Base-by-base conservation (phyloP, 2,113 vertebrate genomes). In the Taurulus bubalis region DNA sequence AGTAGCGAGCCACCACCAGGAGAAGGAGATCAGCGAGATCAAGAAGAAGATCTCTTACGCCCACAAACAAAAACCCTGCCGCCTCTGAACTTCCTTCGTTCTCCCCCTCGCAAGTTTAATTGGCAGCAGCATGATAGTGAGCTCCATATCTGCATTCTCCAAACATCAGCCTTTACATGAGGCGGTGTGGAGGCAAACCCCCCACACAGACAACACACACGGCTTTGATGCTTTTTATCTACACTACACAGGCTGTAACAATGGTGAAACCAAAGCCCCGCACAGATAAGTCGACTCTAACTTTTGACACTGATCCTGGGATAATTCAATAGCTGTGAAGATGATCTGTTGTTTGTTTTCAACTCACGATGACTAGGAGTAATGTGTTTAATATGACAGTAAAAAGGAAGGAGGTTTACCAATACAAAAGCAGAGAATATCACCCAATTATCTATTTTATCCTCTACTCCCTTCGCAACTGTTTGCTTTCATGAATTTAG, bases 11-110 rank as follows among this genome's bases (percentile, higher is more conserved):
- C 80, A 76, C 87, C 89, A 82, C 80, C 71, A 83, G 89, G 85
- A 91, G 88, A 78, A 86, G 82, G 58, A 91, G 91, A 94, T 93
- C 89, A 85, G 89, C 26, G 47, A 90, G 92, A 94, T 93, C 91
- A 91, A 92, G 83, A 82, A 79, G 14, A 34, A 84, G 87, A 88
- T 91, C 86, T 91, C 85, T 85, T 90, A 87, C 91, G 71, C 92
- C 92, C 92, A 94, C 91, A 38, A 76, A 90, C 78, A 82, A 78
- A 78, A 91, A 45, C 80, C 84, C 81, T 70, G 78, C 75, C 55
- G 87, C 84, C 86, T 91, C 83, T 87, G 79, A 89, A 88, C 89
- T 90, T 85, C 77, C 89, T 85, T 85, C 68, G 78, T 74, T 88
- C 81, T 81, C 78, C 83, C 72, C 53, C 30, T 82, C 71, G 80